A percentile compares a stretch with the other conserved stretches of the same genome.
Evolutionary conservation across 2,797 vertebrate species (phyloP).

Genomic region (Hoplostethus atlanticus): DNA sequence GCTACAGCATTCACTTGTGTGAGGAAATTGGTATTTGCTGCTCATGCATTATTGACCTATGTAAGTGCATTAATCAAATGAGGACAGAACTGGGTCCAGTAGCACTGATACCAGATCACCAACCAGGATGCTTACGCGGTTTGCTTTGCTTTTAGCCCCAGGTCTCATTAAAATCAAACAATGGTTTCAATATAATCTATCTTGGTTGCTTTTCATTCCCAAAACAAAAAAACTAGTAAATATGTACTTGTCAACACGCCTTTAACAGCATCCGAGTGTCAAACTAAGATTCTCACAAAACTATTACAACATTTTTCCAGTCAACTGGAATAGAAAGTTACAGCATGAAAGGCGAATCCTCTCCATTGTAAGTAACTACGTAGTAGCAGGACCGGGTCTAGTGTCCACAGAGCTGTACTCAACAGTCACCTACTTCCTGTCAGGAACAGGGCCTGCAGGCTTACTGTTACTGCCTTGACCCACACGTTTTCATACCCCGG

Average conservation of each 20-base stretch:
- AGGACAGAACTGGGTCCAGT: slow-evolving; percentile 63
- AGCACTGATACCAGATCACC: slow-evolving; percentile 27
- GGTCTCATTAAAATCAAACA: not conserved
- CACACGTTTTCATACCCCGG: slow-evolving; percentile 37
- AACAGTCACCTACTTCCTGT: not conserved
- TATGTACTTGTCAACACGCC: not conserved
- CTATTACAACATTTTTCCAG: too few species aligned
- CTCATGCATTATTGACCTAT: slow-evolving; percentile 41
- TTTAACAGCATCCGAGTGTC: not conserved
- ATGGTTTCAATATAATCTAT: not conserved
- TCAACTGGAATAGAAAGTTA: slow-evolving; percentile 6
- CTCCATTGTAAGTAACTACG: not conserved
- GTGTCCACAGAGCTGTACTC: slow-evolving; percentile 11
- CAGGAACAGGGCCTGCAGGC: not conserved
- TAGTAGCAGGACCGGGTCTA: slow-evolving; percentile 9
- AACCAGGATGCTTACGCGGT: slow-evolving; percentile 1
- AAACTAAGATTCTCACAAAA: not conserved
- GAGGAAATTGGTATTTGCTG: slow-evolving; percentile 45
- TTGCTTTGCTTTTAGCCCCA: not conserved
- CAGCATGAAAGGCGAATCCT: not conserved
- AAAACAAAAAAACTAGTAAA: not conserved
- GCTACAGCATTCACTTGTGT: slow-evolving; percentile 13
- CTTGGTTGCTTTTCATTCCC: not conserved
- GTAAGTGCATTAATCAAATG: slow-evolving; percentile 66
- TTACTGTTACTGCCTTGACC: slow-evolving; percentile 27